These are phyloP conservation scores for Gasterosteus nipponicus DNA, from an alignment of 2,113 vertebrate species.

Conservation along the genomic window DNA sequence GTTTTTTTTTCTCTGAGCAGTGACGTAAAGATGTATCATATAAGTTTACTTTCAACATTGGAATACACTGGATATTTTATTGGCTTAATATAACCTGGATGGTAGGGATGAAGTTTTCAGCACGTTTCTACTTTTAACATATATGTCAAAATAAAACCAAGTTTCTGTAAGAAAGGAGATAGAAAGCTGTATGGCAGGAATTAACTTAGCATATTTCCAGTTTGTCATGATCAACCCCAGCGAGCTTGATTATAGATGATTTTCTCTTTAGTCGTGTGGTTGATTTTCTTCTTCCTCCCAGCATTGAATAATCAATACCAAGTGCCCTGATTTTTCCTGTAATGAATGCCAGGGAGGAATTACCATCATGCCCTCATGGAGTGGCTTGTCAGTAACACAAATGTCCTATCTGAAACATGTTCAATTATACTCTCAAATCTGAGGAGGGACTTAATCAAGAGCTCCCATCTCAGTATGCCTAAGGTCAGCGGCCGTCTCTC, in stretches of 20 bases:
- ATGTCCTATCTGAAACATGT: slow-evolving; percentile 70
- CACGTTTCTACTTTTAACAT: background rate
- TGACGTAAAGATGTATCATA: background rate
- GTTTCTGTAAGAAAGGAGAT: background rate
- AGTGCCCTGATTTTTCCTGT: slow-evolving; percentile 49
- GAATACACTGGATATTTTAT: background rate
- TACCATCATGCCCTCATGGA: slow-evolving; percentile 60
- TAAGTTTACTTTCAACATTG: background rate
- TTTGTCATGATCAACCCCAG: slow-evolving; percentile 24
- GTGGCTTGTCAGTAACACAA: slow-evolving; percentile 57
- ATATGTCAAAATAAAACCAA: slow-evolving; percentile 7
- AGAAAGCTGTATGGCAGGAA: background rate
- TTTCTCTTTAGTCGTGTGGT: slow-evolving; percentile 24
- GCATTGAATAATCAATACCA: slow-evolving; percentile 55
- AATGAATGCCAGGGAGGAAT: slow-evolving; percentile 58
- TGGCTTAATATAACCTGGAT: background rate
- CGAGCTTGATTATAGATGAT: slow-evolving; percentile 46
- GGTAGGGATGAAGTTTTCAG: background rate
- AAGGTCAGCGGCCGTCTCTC: slow-evolving; percentile 58
- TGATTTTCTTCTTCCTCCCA: slow-evolving; percentile 28
- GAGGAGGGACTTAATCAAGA: slow-evolving; percentile 73
- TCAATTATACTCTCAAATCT: slow-evolving; percentile 77
- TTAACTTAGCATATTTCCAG: slow-evolving; percentile 28
- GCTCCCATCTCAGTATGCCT: slow-evolving; percentile 58
- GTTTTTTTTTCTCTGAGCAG: background rate